Evolutionary conservation across 2,888 invertebrate genomes (phyloP), one percentile per base, ranked within the genome.

Genomic region (Germaria angustata): DNA sequence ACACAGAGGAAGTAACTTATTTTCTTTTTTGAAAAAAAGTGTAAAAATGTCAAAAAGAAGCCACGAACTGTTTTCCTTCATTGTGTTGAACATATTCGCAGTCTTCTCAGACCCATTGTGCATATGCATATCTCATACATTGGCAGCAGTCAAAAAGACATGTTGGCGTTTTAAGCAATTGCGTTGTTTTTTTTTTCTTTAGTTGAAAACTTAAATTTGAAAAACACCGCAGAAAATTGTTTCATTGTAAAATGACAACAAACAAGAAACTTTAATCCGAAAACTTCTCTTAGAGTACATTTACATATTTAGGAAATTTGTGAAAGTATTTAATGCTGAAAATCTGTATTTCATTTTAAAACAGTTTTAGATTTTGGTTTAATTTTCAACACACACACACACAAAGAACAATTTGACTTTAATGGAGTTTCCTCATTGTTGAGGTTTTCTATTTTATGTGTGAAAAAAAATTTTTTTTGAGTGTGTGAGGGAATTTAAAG

Each of bases 131-230:
- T 20, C 6, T 59, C 66, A 39, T n/a, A 77, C 34, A 59, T 49
- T 61, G 61, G 59, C 46, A 51, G 66, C 69, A 71, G 53, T 59
- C 59, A 51, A 72, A 73, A 79, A 79, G 72, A 32, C 72, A 73
- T 44, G 20, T 51, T 63, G 36, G 15, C 13, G 15, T 49, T 63
- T 44, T 4, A 15, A 63, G 24, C 57, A 49, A 63, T 36, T 53
- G 28, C 24, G 61, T 22, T 49, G 39, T 51, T 34, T n/a, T 71
- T 55, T 65, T 55, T 32, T 22, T 28, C 71, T 77, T 44, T 24
- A 51, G 55, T 65, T 49, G n/a, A 72, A 51, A 80, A 73, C 59
- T 73, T 53, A 66, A 79, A 66, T 72, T 73, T 53, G 34, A 51
- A 73, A 53, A 79, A 41, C 59, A 72, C 72, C 72, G 15, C 71